These are phyloP conservation scores for Nezara viridula DNA, from an alignment of 2,888 invertebrate genomes.

Conservation along the genomic window DNA sequence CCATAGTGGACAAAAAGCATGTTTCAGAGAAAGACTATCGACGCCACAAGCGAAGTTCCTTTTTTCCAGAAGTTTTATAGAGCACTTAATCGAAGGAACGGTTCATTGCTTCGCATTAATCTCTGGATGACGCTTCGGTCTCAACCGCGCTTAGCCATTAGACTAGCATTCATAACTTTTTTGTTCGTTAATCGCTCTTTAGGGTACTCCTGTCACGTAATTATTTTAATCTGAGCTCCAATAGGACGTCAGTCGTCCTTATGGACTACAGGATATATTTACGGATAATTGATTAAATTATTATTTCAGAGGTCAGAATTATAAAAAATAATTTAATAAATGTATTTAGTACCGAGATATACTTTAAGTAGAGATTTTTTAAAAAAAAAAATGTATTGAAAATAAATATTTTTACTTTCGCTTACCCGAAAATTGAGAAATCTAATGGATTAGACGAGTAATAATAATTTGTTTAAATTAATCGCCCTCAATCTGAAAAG, in stretches of 20 bases:
- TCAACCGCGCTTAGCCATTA: neutral
- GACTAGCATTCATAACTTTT: constrained; percentile 13
- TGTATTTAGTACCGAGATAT: too few species aligned
- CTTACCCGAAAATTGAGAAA: too few species aligned
- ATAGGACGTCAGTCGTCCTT: neutral
- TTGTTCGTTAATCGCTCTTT: neutral
- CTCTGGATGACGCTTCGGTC: neutral
- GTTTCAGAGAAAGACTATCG: neutral
- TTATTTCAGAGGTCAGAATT: too few species aligned
- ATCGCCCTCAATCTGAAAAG: too few species aligned
- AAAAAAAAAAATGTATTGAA: too few species aligned
- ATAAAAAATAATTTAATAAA: too few species aligned
- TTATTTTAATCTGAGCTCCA: neutral
- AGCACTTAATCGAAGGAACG: constrained; percentile 1
- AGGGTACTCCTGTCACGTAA: neutral
- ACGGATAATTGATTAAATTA: too few species aligned
- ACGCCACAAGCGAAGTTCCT: neutral
- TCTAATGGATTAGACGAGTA: too few species aligned
- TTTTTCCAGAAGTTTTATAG: constrained; percentile 6
- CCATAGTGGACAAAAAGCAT: neutral
- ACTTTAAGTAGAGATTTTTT: too few species aligned
- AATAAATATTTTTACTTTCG: too few species aligned
- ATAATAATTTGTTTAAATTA: too few species aligned
- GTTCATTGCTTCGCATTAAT: constrained; percentile 12
- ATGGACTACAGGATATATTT: too few species aligned